Base-by-base conservation (phyloP, 1,140 invertebrate genomes). In the Dreissena polymorpha region DNA sequence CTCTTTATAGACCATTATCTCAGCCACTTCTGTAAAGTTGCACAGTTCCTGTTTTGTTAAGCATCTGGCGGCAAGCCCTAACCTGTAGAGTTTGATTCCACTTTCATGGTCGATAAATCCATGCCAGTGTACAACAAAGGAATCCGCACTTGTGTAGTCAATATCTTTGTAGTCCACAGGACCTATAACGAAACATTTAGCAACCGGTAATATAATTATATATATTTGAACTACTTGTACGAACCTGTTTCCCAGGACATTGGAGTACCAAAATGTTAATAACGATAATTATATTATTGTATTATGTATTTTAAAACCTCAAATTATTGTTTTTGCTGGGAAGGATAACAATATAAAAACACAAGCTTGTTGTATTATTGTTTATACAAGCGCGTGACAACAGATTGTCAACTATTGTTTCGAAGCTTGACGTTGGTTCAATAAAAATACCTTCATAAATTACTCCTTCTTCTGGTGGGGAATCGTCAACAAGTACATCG, bases 81-180 rank as follows among this genome's bases (percentile, higher is more conserved):
- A 78, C n/a, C 68, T 67, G 63, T 87, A 88, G n/a, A 82, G 14
- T 21, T 69, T 57, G 14, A 88, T 85, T 14, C 85, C 86, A 81
- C 86, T 88, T 73, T 89, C 88, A 65, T 83, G 85, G 50, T 89
- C 88, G n/a, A 83, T 65, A 60, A 88, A 89, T 6, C 88, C 88
- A 25, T 83, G 57, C 86, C 86, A 88, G 51, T 79, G 72, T 51
- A 85, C 81, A 53, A 72, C 27, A 23, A 89, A 51, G 7, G 21
- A 21, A 16, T 68, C 23, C 0, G 74, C 68, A 53, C 86, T 86
- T 16, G 81, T 86, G 65, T 84, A 89, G 75, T 89, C 88, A 12
- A 88, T 75, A 55, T 89, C 88, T 13, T 68, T n/a, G 14, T 53
- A 7, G 14, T 39, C 63, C 12, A 16, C 27, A 5, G 65, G 25